A percentile compares a stretch with the other conserved stretches of the same genome.
Evolutionary conservation across 1,140 invertebrate species (phyloP).

Genomic region (Maconellicoccus hirsutus): DNA sequence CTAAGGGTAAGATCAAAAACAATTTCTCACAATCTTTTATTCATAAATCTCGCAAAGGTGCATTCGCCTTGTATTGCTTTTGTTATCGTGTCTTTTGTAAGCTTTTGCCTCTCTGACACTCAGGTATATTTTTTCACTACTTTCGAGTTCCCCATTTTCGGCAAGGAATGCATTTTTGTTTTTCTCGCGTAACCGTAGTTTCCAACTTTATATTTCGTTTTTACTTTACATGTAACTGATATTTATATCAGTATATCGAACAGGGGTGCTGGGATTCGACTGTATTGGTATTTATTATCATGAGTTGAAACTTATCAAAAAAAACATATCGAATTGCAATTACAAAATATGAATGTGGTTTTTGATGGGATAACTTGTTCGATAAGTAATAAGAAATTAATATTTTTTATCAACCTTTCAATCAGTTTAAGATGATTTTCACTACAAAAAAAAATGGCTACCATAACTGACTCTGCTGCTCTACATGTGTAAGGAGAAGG

Average conservation of each 20-base stretch:
- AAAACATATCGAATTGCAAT: neutral
- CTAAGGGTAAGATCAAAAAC: neutral
- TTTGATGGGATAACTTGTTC: too few species aligned
- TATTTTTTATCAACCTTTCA: too few species aligned
- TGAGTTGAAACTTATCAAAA: too few species aligned
- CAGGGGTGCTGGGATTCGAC: too few species aligned
- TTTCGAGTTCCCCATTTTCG: neutral
- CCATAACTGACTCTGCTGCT: too few species aligned
- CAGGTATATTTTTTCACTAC: neutral
- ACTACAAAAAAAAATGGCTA: too few species aligned
- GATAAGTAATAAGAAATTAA: too few species aligned
- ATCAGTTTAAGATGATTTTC: too few species aligned
- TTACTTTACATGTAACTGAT: neutral
- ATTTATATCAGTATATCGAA: neutral
- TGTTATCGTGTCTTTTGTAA: neutral
- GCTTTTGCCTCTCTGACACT: neutral
- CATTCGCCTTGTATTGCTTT: constrained; percentile 14
- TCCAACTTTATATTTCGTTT: neutral
- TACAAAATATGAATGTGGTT: neutral
- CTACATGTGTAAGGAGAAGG: too few species aligned
- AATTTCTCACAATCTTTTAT: constrained; percentile 22
- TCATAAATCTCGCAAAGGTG: constrained; percentile 20
- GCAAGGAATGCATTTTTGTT: neutral
- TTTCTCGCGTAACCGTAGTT: neutral
- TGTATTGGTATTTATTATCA: too few species aligned